Base-by-base conservation (phyloP, 2,888 invertebrate species). In the Orthosia cruda region DNA sequence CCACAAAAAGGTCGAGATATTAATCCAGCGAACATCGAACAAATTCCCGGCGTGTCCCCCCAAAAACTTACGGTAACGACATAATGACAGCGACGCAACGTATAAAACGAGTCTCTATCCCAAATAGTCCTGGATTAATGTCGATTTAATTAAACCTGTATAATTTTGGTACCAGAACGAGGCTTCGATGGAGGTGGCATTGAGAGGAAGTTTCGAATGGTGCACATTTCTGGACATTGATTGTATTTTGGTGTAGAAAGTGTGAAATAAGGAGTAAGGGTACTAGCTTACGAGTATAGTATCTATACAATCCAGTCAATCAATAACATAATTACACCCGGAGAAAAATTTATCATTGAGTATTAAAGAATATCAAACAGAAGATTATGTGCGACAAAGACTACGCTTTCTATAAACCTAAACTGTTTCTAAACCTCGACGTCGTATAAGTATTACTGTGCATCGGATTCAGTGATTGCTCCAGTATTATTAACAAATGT, bases 81-180 rank as follows among this genome's bases (percentile, higher is more conserved):
- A 94, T 96, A 96, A 96, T 96, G 95, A 96, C 95, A 93, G 93
- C 89, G 88, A 87, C 85, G 89, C 87, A 89, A 91, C 89, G 90
- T 89, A 91, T 92, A 92, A 93, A 94, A 93, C 87, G 92, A 91
- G 91, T 92, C 92, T 91, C 90, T 92, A 92, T 93, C 92, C 93
- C 93, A 89, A 93, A 93, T 92, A 93, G 92, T 93, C 92, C 91
- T 86, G 94, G 94, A 96, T 95, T 96, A 95, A 96, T 96, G 95
- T 95, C 94, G 93, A 95, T 96, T 96, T 96, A 96, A 96, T 96
- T 96, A 96, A 96, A 96, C 94, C 94, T 94, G 94, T 95, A 96
- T 95, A 95, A 96, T 95, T 96, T 95, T 93, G 93, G 92, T 91
- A 89, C 89, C 83, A 68, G 80, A 84, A 88, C 84, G 40, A 75